phyloP scores from a whole-genome alignment of 2,888 invertebrate genomes.

The Drosophila vallismaia region DNA sequence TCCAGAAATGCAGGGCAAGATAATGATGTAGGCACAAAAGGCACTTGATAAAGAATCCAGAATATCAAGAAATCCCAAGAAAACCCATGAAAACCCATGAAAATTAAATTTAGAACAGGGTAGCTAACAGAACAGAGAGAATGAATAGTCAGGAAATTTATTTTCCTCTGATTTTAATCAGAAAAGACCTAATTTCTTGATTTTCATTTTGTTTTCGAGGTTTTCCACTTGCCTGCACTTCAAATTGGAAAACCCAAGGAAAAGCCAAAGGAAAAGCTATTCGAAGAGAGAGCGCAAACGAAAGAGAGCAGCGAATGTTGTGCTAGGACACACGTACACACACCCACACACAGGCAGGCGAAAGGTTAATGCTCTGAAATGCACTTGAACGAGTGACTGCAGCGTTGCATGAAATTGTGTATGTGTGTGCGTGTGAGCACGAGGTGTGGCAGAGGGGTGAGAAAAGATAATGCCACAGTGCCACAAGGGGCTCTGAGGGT shows the following conservation, averaged over 20 bases:
- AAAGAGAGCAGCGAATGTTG: conserved; percentile 51
- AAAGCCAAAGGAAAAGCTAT: conserved; percentile 53
- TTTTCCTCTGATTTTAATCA: conserved; percentile 2
- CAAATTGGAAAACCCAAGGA: conserved; percentile 61
- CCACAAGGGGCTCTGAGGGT: background rate
- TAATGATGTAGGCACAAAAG: conserved; percentile 20
- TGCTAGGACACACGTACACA: conserved; percentile 70
- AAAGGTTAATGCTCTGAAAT: conserved; percentile 80
- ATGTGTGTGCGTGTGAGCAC: conserved; percentile 38
- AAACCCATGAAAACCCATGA: too few species aligned
- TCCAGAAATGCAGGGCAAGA: conserved; percentile 28
- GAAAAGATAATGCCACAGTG: conserved; percentile 2
- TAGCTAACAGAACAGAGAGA: background rate
- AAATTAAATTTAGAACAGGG: background rate
- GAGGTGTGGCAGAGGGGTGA: conserved; percentile 38
- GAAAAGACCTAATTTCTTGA: conserved; percentile 21
- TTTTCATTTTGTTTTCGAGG: conserved; percentile 38
- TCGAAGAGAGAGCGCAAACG: conserved; percentile 18
- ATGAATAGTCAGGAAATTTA: background rate
- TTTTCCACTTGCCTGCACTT: conserved; percentile 70
- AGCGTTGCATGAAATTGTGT: conserved; percentile 52
- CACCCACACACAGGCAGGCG: conserved; percentile 12
- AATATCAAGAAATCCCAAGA: too few species aligned
- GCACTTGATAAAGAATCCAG: conserved; percentile 50
- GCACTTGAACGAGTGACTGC: conserved; percentile 81